A percentile compares a stretch with the other conserved stretches of the same genome.
phyloP scores from a whole-genome alignment of 2,113 vertebrate species.

The Rattus rattus region DNA sequence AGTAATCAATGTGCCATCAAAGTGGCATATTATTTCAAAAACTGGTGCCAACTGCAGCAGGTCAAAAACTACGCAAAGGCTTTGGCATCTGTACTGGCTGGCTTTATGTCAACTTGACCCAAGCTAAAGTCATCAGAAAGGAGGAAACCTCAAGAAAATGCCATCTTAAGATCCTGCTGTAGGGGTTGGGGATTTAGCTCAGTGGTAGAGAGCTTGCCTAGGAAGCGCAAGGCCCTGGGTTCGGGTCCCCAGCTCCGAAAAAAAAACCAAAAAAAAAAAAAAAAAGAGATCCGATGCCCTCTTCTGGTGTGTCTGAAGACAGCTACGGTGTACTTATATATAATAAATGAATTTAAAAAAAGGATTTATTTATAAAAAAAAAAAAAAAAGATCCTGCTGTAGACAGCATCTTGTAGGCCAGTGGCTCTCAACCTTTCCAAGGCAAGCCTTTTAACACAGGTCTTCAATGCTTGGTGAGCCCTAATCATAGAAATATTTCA shows the following conservation, averaged over 20 bases:
- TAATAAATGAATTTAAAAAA: too few species aligned
- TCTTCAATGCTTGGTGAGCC: background rate
- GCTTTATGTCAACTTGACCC: background rate
- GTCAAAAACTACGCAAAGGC: background rate
- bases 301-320: too few species aligned
- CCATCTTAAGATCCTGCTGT: background rate
- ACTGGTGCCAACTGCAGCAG: background rate
- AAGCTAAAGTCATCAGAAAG: background rate
- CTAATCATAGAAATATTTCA: background rate
- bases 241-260: too few species aligned
- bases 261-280: too few species aligned
- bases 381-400: background rate
- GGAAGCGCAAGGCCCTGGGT: too few species aligned
- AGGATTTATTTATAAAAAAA: too few species aligned
- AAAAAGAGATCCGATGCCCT: too few species aligned
- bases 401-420: background rate
- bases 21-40: background rate
- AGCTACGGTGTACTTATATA: too few species aligned
- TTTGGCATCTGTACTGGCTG: background rate
- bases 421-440: background rate
- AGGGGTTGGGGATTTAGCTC: too few species aligned
- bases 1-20: background rate
- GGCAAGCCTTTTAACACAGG: background rate
- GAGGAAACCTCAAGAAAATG: background rate
- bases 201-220: too few species aligned